phyloP scores from a whole-genome alignment of 2,888 invertebrate species.

The Zelleria hepariella region DNA sequence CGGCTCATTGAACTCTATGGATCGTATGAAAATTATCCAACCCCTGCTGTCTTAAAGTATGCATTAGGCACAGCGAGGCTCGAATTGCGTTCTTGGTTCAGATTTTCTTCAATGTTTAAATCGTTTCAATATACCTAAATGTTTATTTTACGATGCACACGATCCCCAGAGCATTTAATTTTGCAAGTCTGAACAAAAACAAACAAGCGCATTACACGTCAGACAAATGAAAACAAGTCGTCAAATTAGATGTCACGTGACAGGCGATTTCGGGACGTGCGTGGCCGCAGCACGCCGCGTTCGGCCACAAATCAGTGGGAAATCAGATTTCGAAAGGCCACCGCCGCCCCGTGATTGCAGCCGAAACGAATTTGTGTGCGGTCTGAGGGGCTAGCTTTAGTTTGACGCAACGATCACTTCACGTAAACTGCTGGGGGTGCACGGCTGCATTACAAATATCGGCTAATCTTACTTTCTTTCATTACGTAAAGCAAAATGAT shows the following conservation, averaged over 20 bases:
- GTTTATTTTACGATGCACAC: not conserved
- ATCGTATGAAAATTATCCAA: too few relatives aligned
- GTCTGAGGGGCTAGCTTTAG: too few relatives aligned
- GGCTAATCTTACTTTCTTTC: too few relatives aligned
- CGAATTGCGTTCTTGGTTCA: too few relatives aligned
- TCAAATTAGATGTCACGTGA: conserved; percentile 7
- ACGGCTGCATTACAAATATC: too few relatives aligned
- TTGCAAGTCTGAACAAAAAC: not conserved
- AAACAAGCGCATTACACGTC: not conserved
- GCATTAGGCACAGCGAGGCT: too few relatives aligned
- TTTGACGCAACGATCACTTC: too few relatives aligned
- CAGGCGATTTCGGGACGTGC: conserved; percentile 6
- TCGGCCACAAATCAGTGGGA: conserved; percentile 62
- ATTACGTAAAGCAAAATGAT: too few relatives aligned
- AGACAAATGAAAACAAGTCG: conserved; percentile 3
- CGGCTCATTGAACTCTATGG: too few relatives aligned
- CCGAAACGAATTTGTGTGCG: conserved; percentile 27
- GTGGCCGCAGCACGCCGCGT: conserved; percentile 14
- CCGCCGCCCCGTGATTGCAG: conserved; percentile 50
- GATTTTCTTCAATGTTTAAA: too few relatives aligned
- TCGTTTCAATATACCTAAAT: not conserved
- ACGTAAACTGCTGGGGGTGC: not conserved
- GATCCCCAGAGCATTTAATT: not conserved
- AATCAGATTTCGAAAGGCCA: conserved; percentile 60
- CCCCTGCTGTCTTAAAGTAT: too few relatives aligned